A percentile compares a stretch with the other conserved stretches of the same genome.
Conservation (phyloP, 2,113 vertebrate genomes). For the Callospermophilus lateralis region DNA sequence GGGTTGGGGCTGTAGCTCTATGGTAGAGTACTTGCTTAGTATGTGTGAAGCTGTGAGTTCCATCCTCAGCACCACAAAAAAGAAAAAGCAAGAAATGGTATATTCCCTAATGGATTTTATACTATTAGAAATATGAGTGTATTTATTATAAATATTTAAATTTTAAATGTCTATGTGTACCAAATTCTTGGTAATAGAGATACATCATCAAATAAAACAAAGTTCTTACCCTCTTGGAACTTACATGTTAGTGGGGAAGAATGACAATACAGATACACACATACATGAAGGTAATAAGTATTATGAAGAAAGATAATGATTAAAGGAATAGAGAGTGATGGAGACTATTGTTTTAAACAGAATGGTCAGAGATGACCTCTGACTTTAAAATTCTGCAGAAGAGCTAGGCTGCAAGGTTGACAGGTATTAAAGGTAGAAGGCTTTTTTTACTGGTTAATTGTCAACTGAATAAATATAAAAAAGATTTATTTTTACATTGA, state of each 20-base stretch:
- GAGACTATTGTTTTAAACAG: background rate
- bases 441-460: background rate
- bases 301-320: background rate
- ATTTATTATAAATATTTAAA: slow-evolving; percentile 44
- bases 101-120: slow-evolving; percentile 8
- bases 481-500: slow-evolving; percentile 72
- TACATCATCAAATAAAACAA: slow-evolving; percentile 43
- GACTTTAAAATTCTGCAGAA: background rate
- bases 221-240: slow-evolving; percentile 44
- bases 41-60: background rate
- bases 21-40: background rate
- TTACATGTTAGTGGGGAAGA: background rate
- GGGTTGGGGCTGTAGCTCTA: background rate
- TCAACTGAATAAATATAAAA: slow-evolving; percentile 42
- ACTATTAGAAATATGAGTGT: slow-evolving; percentile 20
- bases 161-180: slow-evolving; percentile 16
- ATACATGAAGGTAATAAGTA: background rate
- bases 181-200: slow-evolving; percentile 30
- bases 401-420: background rate
- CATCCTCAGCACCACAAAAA: background rate
- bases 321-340: background rate
- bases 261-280: slow-evolving; percentile 1
- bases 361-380: background rate
- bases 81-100: background rate
- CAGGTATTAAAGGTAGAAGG: background rate